These are phyloP conservation scores for Plagiodera versicolora DNA, from an alignment of 2,888 invertebrate genomes.

Conservation along the genomic window DNA sequence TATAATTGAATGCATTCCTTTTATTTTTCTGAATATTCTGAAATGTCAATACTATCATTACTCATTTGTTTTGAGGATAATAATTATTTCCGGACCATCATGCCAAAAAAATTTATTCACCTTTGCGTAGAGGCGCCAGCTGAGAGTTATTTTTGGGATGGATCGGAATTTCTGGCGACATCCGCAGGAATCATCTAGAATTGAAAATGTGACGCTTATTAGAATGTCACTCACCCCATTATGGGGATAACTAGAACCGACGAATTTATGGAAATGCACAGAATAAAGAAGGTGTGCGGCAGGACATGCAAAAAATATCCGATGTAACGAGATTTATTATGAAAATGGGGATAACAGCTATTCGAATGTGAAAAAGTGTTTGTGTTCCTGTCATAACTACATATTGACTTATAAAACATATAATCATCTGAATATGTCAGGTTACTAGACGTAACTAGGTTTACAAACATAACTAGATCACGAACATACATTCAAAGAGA, in stretches of 20 bases:
- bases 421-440: too few relatives aligned
- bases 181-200: slow-evolving; percentile 20
- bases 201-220: slow-evolving; percentile 23
- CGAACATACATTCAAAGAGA: too few relatives aligned
- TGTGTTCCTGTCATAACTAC: too few relatives aligned
- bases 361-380: too few relatives aligned
- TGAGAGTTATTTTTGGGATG: slow-evolving; percentile 24
- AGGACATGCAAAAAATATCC: neutral
- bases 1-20: too few relatives aligned
- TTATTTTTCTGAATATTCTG: too few relatives aligned
- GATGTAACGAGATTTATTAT: too few relatives aligned
- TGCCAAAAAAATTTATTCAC: slow-evolving; percentile 16
- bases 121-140: slow-evolving; percentile 25
- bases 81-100: slow-evolving; percentile 3
- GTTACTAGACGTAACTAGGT: too few relatives aligned
- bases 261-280: slow-evolving; percentile 18
- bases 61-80: neutral
- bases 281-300: slow-evolving; percentile 3
- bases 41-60: neutral
- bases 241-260: slow-evolving; percentile 18
- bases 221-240: slow-evolving; percentile 21
- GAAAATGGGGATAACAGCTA: neutral
- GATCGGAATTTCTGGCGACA: slow-evolving; percentile 18
- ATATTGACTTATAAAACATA: too few relatives aligned
- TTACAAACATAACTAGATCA: too few relatives aligned